phyloP scores from a whole-genome alignment of 1,140 invertebrate genomes.

The Halesus radiatus region DNA sequence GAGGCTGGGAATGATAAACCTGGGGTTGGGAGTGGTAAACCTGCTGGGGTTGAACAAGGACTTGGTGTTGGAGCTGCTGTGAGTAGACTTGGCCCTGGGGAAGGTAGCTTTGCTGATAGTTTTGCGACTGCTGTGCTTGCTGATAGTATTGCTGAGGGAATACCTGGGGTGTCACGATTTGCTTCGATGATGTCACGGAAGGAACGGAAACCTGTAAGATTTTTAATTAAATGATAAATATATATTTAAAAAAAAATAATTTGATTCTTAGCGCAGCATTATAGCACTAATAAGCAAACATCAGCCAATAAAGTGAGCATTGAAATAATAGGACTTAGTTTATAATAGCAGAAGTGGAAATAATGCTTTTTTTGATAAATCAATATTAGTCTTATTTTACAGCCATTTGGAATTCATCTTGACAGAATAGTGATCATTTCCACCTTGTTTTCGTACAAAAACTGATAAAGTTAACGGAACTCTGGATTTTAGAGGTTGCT shows the following conservation, averaged over 20 bases:
- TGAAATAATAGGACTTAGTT: too few species aligned
- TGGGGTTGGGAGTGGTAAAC: slow-evolving; percentile 32
- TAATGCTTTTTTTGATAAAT: too few species aligned
- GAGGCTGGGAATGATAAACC: slow-evolving; percentile 31
- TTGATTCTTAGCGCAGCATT: too few species aligned
- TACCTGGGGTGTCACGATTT: slow-evolving; percentile 43
- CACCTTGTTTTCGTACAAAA: slow-evolving; percentile 46
- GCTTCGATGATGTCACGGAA: slow-evolving; percentile 30
- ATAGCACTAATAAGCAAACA: too few species aligned
- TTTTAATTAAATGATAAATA: neutral
- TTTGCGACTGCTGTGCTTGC: slow-evolving; percentile 38
- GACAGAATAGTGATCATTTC: neutral
- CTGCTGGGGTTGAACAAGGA: slow-evolving; percentile 3
- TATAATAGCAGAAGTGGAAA: too few species aligned
- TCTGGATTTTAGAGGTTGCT: slow-evolving; percentile 30
- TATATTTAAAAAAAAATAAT: too few species aligned
- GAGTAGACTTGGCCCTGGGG: slow-evolving; percentile 28
- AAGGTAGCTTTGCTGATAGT: slow-evolving; percentile 39
- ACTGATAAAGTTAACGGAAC: slow-evolving; percentile 49
- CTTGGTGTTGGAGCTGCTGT: slow-evolving; percentile 14
- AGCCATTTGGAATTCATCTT: too few species aligned
- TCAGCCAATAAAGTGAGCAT: too few species aligned
- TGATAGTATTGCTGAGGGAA: slow-evolving; percentile 43
- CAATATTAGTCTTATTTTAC: too few species aligned
- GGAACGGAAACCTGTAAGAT: slow-evolving; percentile 24